Evolutionary conservation across 2,113 vertebrate species (phyloP), one percentile per base, ranked within the genome.

Genomic region (Platysternon megacephalum): DNA sequence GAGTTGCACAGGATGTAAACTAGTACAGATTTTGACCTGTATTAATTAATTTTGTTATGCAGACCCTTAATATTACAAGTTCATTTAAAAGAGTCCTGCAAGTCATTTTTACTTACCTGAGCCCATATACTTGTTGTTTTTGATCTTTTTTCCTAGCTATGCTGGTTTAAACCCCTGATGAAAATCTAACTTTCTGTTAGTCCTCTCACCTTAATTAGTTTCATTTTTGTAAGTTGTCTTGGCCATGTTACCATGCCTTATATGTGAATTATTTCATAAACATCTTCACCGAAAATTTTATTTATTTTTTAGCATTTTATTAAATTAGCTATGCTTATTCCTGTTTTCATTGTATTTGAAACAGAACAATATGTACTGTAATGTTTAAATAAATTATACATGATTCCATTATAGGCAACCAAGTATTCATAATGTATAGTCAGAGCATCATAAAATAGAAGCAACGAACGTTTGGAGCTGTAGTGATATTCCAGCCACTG

Each of bases 171-270:
- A 92, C 90, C 91, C 79, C 79, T 58, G 22, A 44, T 93, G 94
- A 85, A 52, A 87, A 85, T 56, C 48, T 90, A 35, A 72, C 46
- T 90, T 65, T 91, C 80, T 49, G 48, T 96, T 93, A 88, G 84
- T 95, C 82, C 58, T 72, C 61, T 29, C 87, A 74, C 12, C 79
- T 87, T 92, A 51, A 78, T 87, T 92, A 53, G 44, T 21, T 46
- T 82, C 44, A 68, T 86, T 96, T 92, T 32, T 79, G 85, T 94
- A 98, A 98, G 98, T 96, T 94, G 91, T 26, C 61, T 72, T 55
- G 87, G 91, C 84, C 90, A 86, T 91, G 88, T 85, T 86, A 46
- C 80, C 83, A 87, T 83, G 39, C 39, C 19, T 88, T 91, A 85
- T 44, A 74, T 39, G 5, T 56, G 42, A 92, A 95, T 56, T 90